Base-by-base conservation (phyloP, 2,888 invertebrate genomes). In the Leucophenga montana region DNA sequence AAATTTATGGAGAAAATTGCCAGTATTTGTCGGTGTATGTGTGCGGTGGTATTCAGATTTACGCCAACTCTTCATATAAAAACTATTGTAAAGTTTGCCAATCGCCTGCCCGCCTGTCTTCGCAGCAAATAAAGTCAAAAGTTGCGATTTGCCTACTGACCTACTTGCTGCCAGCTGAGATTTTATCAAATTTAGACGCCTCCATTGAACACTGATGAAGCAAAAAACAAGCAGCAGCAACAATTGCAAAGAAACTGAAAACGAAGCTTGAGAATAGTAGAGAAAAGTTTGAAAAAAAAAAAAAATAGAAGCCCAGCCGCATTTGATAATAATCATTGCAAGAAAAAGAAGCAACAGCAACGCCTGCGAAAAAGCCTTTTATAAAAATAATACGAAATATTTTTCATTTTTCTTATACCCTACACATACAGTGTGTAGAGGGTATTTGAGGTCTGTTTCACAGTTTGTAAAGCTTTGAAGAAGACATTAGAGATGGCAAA, bases 61-160 rank as follows among this genome's bases (percentile, higher is more conserved):
- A 39, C 11, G 39, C 39, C 11, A 39, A 39, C 9, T 39, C 39
- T 39, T 39, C 39, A 39, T 39, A 33, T 33, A 33, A 33, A 33
- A n/a, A n/a, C 27, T 27, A 39, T 39, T 39, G 8, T 39, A 39
- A 11, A 13, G 27, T 27, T 57, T 20, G 27, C 57, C 18, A 16
- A 16, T 20, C 31, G 31, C 57, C 54, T n/a, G n/a, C n/a, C n/a
- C n/a, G n/a, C n/a, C n/a, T n/a, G n/a, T n/a, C n/a, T 54, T 54
- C 54, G 18, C 54, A 54, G 22, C 54, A 57, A 22, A 57, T 27
- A 27, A 22, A 31, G 27, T 57, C 57, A 22, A 65, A n/a, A 39
- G 39, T 39, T 11, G 61, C 54, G 65, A 69, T 69, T 54, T 64
- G 64, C 69, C 69, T 69, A 69, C 69, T 69, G 69, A 69, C 69